Evolutionary conservation across 2,797 vertebrate species (phyloP).

Genomic region (Leptodactylus fallax): DNA sequence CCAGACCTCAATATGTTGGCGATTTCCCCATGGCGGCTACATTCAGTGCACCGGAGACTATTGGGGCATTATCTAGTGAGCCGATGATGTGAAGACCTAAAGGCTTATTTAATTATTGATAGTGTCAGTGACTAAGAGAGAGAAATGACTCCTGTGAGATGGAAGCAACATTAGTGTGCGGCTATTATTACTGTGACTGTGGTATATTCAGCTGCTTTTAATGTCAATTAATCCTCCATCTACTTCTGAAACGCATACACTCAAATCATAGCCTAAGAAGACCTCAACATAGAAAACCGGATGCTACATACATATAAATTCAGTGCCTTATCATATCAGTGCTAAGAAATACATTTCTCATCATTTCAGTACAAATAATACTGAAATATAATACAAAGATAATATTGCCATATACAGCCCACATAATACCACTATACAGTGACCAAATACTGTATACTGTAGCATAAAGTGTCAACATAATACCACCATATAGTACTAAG

Average conservation of each 20-base stretch:
- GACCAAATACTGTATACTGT: no score
- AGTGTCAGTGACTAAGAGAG: background rate
- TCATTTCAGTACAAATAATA: no score
- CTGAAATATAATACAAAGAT: no score
- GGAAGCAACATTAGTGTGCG: background rate
- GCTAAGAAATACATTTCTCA: no score
- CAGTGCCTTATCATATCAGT: no score
- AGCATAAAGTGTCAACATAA: no score
- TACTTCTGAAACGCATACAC: background rate
- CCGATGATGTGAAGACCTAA: background rate
- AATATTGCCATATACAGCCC: no score
- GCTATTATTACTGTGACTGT: background rate
- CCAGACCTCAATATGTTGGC: no score
- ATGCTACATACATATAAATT: no score
- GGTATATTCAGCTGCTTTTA: background rate
- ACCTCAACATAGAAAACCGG: no score
- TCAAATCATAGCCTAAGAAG: background rate
- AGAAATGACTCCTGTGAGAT: slow-evolving; percentile 12
- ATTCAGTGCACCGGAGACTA: background rate
- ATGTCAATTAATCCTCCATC: background rate
- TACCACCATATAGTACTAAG: no score
- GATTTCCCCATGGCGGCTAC: background rate
- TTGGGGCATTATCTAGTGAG: background rate
- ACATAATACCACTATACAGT: no score
- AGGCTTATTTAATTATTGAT: slow-evolving; percentile 35